These are phyloP conservation scores for Hypena proboscidalis DNA, from an alignment of 2,888 invertebrate species.

Conservation along the genomic window DNA sequence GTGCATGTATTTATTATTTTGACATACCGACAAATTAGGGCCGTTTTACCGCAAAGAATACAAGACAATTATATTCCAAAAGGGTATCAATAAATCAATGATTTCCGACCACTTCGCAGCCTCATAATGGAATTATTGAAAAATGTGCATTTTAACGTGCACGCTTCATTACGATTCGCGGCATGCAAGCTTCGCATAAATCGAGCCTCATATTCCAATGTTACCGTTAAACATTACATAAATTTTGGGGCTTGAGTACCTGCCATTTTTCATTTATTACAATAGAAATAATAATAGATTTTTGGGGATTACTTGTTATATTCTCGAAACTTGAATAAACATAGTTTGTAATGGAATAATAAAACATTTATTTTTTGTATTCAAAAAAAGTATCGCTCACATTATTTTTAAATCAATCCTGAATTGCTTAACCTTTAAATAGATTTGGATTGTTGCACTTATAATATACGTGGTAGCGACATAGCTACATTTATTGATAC, in stretches of 20 bases:
- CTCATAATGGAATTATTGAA: conserved; percentile 52
- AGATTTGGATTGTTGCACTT: too few relatives aligned
- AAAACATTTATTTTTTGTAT: too few relatives aligned
- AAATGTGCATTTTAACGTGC: conserved; percentile 55
- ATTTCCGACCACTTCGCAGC: conserved; percentile 36
- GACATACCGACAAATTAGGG: conserved; percentile 35
- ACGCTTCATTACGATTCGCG: conserved; percentile 54
- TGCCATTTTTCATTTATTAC: too few relatives aligned
- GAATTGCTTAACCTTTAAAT: too few relatives aligned
- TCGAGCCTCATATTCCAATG: conserved; percentile 51
- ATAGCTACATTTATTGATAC: too few relatives aligned
- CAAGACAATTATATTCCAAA: conserved; percentile 40
- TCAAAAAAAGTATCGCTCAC: too few relatives aligned
- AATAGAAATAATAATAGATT: too few relatives aligned
- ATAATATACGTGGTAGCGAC: too few relatives aligned
- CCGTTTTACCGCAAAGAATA: conserved; percentile 12
- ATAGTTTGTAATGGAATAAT: too few relatives aligned
- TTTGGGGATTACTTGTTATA: too few relatives aligned
- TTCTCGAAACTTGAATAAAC: too few relatives aligned
- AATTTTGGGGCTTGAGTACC: conserved; percentile 42
- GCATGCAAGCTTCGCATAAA: conserved; percentile 47
- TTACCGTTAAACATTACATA: conserved; percentile 51
- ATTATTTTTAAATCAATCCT: too few relatives aligned
- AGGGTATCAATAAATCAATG: conserved; percentile 47
- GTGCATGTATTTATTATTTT: conserved; percentile 20